A percentile compares a stretch with the other conserved stretches of the same genome.
Conservation (phyloP, 2,888 invertebrate species). For the Cistogaster globosa region DNA sequence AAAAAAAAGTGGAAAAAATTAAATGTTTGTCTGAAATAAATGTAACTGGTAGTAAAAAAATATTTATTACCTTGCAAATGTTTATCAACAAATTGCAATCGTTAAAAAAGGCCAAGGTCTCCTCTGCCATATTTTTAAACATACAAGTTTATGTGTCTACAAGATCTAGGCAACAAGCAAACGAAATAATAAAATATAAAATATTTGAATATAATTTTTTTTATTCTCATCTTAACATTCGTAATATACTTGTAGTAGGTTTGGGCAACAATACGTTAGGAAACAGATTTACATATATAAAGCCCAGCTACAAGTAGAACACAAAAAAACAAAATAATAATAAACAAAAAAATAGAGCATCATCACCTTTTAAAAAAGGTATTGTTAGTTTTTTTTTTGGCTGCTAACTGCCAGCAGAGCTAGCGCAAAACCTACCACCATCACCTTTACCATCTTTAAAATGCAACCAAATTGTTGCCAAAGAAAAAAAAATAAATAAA, state of each 20-base stretch:
- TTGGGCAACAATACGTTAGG: slow-evolving; percentile 54
- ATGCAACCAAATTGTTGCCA: slow-evolving; percentile 30
- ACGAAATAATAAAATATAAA: slow-evolving; percentile 59
- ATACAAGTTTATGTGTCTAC: slow-evolving; percentile 31
- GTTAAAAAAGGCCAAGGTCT: slow-evolving; percentile 74
- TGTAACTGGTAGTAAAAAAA: slow-evolving; percentile 69
- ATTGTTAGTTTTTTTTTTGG: slow-evolving; percentile 28
- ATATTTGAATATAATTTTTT: slow-evolving; percentile 43
- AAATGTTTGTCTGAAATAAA: slow-evolving; percentile 44
- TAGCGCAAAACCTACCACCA: slow-evolving; percentile 41
- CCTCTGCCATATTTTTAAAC: slow-evolving; percentile 15
- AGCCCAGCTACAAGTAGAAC: background rate
- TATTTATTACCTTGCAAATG: slow-evolving; percentile 81
- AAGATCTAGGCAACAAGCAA: slow-evolving; percentile 48
- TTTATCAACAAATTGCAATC: slow-evolving; percentile 82
- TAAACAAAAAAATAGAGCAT: slow-evolving; percentile 51
- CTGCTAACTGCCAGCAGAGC: slow-evolving; percentile 14
- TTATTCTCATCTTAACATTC: background rate
- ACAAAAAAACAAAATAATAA: too few species aligned
- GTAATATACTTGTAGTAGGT: slow-evolving; percentile 63
- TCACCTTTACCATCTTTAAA: slow-evolving; percentile 53
- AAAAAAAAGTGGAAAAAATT: background rate
- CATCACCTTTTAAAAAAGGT: slow-evolving; percentile 55
- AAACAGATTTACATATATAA: slow-evolving; percentile 11
- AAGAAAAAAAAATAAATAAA: too few species aligned